Evolutionary conservation across 53 echinoderm and acorn worm species (phyloP), one percentile per base, ranked within the genome.

Genomic region (Mesocentrotus franciscanus): DNA sequence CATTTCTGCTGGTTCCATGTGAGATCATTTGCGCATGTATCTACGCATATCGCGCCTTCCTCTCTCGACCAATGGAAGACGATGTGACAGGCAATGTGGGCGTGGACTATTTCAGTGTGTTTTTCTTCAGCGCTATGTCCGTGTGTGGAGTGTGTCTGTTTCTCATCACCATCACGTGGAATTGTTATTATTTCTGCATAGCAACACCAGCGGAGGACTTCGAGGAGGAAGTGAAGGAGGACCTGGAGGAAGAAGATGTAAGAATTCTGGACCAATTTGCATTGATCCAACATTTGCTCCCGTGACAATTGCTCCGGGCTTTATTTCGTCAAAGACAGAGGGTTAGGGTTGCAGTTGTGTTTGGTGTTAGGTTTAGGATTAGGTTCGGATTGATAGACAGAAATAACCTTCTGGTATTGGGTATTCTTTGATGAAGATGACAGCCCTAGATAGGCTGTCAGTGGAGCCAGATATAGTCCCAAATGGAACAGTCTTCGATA

Each of bases 101-200:
- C 29, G 66, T 36, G 26, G 62, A 85, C 85, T 93, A 93, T 64
- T 93, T 93, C 93, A 93, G 93, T 33, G 94, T 94, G 22, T n/a
- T 85, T 27, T 15, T 94, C n/a, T 94, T 66, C 66, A 62, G 60
- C 36, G 94, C 85, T 15, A 94, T 94, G 85, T 26, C 85, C 11
- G 64, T 94, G 9, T 15, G 84, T 59, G 94, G 94, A 2, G 36
- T 62, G 18, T 30, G 64, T 20, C 84, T 94, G 11, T 94, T 94
- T 34, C 17, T 85, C 58, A 22, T 85, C 22, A 94, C 84, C 8
- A 85, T 94, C 68, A 62, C 49, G 85, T 94, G 94, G 94, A 94
- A 94, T 27, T 94, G 94, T 70, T 94, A 94, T 64, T 94, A 94
- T 35, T 94, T 68, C 49, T 94, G 94, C 94, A 61, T 94, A 85